phyloP scores from a whole-genome alignment of 2,888 invertebrate genomes.

The Drosophila macrospina region DNA sequence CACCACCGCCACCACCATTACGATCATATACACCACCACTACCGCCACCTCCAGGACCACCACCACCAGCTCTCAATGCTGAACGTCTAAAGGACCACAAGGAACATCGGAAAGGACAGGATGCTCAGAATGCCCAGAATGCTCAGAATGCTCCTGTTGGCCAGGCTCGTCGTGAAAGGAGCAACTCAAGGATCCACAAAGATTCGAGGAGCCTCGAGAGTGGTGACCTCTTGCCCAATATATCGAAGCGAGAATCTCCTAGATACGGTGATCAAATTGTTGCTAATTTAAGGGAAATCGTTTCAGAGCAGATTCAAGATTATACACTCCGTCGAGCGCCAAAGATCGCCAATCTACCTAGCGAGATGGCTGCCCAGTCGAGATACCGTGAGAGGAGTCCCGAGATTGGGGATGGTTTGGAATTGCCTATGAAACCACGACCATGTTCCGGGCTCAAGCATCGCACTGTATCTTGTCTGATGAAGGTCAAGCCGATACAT shows the following conservation, averaged over 20 bases:
- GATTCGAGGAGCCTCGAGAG: neutral
- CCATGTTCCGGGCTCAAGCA: neutral
- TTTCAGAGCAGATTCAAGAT: neutral
- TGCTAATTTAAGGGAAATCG: neutral
- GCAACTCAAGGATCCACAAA: neutral
- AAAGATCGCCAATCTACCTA: constrained; percentile 9
- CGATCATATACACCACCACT: neutral
- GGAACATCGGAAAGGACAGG: neutral
- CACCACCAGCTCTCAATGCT: neutral
- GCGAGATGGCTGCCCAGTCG: neutral
- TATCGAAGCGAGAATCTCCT: neutral
- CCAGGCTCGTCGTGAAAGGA: neutral
- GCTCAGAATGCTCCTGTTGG: too few species aligned
- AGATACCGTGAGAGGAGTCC: neutral
- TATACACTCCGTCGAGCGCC: constrained; percentile 12
- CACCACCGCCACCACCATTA: neutral
- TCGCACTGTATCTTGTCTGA: neutral
- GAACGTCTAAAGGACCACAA: neutral
- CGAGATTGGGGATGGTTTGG: neutral
- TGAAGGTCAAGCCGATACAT: neutral
- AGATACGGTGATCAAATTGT: neutral
- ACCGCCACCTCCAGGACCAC: neutral
- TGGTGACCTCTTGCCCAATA: neutral
- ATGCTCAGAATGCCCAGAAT: too few species aligned
- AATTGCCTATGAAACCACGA: neutral